phyloP scores from a whole-genome alignment of 2,113 vertebrate genomes.

The Brienomyrus longianalis region DNA sequence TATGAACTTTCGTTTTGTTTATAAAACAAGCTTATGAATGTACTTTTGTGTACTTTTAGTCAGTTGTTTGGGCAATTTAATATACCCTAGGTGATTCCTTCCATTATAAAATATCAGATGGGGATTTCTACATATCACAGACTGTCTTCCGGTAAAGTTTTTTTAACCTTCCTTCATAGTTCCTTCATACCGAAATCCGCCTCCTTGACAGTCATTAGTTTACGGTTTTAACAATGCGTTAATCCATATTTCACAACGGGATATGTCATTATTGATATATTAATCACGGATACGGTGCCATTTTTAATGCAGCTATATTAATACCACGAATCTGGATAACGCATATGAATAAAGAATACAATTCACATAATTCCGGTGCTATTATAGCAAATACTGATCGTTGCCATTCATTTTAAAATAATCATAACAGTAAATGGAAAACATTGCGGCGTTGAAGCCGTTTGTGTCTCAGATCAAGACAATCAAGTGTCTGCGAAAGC shows the following conservation, averaged over 20 bases:
- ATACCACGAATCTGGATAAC: neutral
- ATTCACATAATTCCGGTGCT: neutral
- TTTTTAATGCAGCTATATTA: neutral
- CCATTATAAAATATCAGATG: neutral
- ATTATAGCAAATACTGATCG: neutral
- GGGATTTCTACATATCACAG: neutral
- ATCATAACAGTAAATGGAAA: neutral
- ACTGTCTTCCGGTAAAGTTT: neutral
- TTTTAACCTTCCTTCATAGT: neutral
- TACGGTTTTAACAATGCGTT: neutral
- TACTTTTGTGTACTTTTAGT: conserved; percentile 11
- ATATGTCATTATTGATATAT: neutral
- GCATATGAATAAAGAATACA: neutral
- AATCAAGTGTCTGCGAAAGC: neutral
- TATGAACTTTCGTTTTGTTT: conserved; percentile 24
- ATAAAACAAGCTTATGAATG: conserved; percentile 25
- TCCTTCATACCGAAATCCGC: neutral
- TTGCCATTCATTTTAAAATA: neutral
- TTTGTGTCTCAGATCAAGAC: neutral
- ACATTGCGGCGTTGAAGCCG: neutral
- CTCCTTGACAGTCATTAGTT: neutral
- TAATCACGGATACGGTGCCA: neutral
- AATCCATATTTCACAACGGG: neutral
- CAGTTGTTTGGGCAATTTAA: neutral
- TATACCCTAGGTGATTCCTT: neutral